Evolutionary conservation across 2,888 invertebrate genomes (phyloP).

Genomic region (Carcina quercana): DNA sequence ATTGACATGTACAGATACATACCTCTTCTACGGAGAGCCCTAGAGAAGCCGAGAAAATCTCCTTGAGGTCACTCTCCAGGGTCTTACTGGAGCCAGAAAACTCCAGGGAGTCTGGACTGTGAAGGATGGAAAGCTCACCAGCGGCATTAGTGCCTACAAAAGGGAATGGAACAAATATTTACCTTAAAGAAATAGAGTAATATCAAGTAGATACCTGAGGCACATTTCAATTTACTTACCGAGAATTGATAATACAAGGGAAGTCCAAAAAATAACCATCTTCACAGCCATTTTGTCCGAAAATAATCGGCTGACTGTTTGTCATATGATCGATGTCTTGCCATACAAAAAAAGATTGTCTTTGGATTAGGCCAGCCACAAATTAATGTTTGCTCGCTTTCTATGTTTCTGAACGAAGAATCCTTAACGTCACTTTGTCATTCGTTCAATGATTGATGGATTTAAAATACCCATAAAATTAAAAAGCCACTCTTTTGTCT

Average conservation of each 20-base stretch:
- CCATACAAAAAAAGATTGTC: too few relatives aligned
- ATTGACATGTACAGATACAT: too few relatives aligned
- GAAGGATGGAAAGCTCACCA: conserved; percentile 81
- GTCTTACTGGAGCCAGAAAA: conserved; percentile 79
- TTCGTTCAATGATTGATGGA: too few relatives aligned
- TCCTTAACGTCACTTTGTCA: too few relatives aligned
- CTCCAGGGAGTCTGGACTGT: conserved; percentile 78
- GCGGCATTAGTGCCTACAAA: conserved; percentile 65
- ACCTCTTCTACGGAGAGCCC: conserved; percentile 84
- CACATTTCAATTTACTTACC: conserved; percentile 36
- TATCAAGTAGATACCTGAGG: too few relatives aligned
- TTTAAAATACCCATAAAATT: too few relatives aligned
- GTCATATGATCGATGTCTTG: conserved; percentile 64
- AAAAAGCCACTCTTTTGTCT: too few relatives aligned
- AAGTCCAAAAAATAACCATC: conserved; percentile 52
- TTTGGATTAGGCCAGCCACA: too few relatives aligned
- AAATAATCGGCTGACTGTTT: conserved; percentile 40
- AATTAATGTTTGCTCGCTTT: too few relatives aligned
- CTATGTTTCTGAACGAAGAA: too few relatives aligned
- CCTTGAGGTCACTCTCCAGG: conserved; percentile 78
- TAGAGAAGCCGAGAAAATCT: conserved; percentile 81
- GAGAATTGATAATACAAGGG: conserved; percentile 45
- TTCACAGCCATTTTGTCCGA: conserved; percentile 56
- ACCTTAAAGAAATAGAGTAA: not conserved
- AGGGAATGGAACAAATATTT: too few relatives aligned